Percentiles rank a stretch among this genome's conserved stretches.
Conservation (phyloP, 2,888 invertebrate genomes). For the Drosophila koepferae region DNA sequence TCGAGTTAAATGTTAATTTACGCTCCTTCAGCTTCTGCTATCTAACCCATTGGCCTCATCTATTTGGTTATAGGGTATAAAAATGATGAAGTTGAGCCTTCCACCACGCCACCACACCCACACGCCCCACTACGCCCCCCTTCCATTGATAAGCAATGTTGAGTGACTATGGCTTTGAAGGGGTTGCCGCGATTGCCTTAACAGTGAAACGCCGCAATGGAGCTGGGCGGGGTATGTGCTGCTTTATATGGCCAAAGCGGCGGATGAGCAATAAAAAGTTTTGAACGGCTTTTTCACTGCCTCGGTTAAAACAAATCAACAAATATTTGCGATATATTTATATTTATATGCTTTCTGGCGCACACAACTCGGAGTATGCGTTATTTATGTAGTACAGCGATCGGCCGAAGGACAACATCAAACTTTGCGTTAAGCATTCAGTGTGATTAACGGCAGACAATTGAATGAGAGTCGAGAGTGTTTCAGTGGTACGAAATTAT, state of each 20-base stretch:
- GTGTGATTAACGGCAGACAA: conserved; percentile 6
- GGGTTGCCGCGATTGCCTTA: conserved; percentile 45
- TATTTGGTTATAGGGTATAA: conserved; percentile 19
- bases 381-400: conserved; percentile 32
- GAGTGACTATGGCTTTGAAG: conserved; percentile 34
- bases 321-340: conserved; percentile 67
- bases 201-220: not conserved
- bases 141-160: conserved; percentile 56
- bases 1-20: not conserved
- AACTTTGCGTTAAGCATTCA: not conserved
- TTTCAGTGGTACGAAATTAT: not conserved
- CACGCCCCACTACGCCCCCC: not conserved
- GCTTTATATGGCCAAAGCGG: conserved; percentile 14
- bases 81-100: conserved; percentile 62
- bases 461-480: not conserved
- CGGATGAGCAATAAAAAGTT: conserved; percentile 67
- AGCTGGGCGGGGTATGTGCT: not conserved
- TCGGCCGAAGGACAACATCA: conserved; percentile 17
- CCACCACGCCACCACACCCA: not conserved
- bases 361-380: not conserved
- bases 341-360: conserved; percentile 55
- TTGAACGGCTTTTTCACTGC: conserved; percentile 52
- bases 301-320: conserved; percentile 64
- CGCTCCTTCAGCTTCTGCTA: not conserved
- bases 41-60: not conserved